Base-by-base conservation (phyloP, 2,797 vertebrate species). In the Pipistrellus pygmaeus region DNA sequence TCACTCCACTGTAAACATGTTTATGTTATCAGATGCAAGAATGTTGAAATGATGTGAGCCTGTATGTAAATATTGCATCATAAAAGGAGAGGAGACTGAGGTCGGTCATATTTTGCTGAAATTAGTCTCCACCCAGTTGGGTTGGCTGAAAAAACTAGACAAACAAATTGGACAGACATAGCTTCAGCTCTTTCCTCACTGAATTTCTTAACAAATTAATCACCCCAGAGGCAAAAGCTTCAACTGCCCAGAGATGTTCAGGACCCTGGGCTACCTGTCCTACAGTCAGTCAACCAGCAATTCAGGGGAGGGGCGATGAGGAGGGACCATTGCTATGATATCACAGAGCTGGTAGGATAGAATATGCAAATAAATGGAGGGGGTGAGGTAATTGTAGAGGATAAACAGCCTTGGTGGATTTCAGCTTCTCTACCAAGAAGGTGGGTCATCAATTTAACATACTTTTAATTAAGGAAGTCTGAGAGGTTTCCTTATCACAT, bases 401-500 rank as follows among this genome's bases (percentile, higher is more conserved):
- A 8, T 46, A 85, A 68, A 30, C 1, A n/a, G 51, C 38, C 69
- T 80, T 80, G 90, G 62, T 91, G 64, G 90, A 41, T 95, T 94
- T 85, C 94, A 91, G 69, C 62, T 48, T 84, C 60, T 72, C 73
- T 53, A 51, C 94, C 81, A 96, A 83, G 90, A 93, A 93, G 95
- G 18, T 86, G 91, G 84, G 85, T 95, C 97, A 96, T 96, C 23
- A 3, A 95, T 92, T 82, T 71, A 97, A 96, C 55, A 30, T 35
- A 60, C 95, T 88, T 94, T 97, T 98, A 97, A 98, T 98, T 98
- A 98, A 96, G 94, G 18, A 85, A 97, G 96, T 97, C 97, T 96
- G 76, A 96, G 97, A 95, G 95, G 57, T 68, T 96, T 91, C 94
- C 95, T 96, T 96, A 97, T 97, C 98, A 98, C 97, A 97, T 72